phyloP scores from a whole-genome alignment of 2,888 invertebrate genomes.

The Tiphia femorata region DNA sequence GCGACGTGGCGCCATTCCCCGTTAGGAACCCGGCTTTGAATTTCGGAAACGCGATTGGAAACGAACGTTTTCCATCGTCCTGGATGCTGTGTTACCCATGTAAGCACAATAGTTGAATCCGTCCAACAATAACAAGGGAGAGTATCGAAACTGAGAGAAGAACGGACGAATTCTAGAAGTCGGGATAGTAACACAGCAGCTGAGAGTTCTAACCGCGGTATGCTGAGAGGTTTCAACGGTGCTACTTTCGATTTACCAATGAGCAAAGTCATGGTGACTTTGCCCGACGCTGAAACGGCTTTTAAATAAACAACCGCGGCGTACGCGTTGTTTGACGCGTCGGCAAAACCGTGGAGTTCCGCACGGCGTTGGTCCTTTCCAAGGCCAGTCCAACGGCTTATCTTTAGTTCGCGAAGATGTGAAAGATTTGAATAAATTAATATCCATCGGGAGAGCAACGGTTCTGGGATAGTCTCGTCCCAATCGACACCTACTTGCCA shows the following conservation, averaged over 20 bases:
- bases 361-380: background rate
- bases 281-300: background rate
- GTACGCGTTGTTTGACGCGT: background rate
- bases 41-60: background rate
- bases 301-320: background rate
- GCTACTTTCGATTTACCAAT: background rate
- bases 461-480: background rate
- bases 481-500: background rate
- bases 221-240: background rate
- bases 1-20: background rate
- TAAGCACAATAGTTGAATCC: background rate
- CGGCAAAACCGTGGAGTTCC: background rate
- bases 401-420: background rate
- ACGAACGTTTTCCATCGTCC: background rate
- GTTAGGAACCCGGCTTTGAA: background rate
- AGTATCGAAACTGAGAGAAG: background rate
- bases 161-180: background rate
- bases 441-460: background rate
- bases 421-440: background rate
- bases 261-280: background rate
- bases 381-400: background rate
- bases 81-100: background rate
- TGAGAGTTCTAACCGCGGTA: background rate
- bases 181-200: background rate
- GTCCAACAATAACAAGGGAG: background rate